phyloP scores from a whole-genome alignment of 2,888 invertebrate species.

The Nowickia ferox region DNA sequence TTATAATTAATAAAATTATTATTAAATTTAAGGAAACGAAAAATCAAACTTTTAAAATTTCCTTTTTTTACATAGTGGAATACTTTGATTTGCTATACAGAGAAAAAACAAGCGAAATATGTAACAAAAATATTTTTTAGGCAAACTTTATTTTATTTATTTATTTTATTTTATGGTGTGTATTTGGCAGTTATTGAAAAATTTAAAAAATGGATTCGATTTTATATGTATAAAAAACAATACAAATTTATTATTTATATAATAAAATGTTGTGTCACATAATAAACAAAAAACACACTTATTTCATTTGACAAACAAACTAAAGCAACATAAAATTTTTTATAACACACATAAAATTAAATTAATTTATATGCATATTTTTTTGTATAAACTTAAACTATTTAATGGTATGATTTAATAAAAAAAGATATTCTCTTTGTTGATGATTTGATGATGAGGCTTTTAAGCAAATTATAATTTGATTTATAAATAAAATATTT shows the following conservation, averaged over 20 bases:
- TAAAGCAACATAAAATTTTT: slow-evolving; percentile 55
- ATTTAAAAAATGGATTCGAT: slow-evolving; percentile 30
- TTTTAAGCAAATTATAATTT: slow-evolving; percentile 63
- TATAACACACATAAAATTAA: slow-evolving; percentile 51
- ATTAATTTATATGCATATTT: slow-evolving; percentile 40
- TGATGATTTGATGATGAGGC: slow-evolving; percentile 54
- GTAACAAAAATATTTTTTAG: neutral
- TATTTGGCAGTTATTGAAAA: slow-evolving; percentile 70
- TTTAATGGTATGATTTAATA: slow-evolving; percentile 57
- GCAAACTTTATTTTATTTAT: slow-evolving; percentile 11
- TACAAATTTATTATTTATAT: slow-evolving; percentile 29
- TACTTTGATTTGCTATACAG: slow-evolving; percentile 43
- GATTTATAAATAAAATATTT: slow-evolving; percentile 46
- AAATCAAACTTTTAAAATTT: slow-evolving; percentile 1
- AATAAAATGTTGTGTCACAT: slow-evolving; percentile 1
- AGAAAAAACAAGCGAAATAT: slow-evolving; percentile 17
- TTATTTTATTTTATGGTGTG: slow-evolving; percentile 12
- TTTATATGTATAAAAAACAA: slow-evolving; percentile 34
- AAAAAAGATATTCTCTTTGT: slow-evolving; percentile 38
- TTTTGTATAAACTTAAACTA: slow-evolving; percentile 57
- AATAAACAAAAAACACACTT: slow-evolving; percentile 46
- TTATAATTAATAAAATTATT: slow-evolving; percentile 46
- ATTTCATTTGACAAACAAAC: slow-evolving; percentile 51
- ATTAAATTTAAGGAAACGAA: slow-evolving; percentile 44
- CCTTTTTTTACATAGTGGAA: slow-evolving; percentile 65